Percentiles rank a stretch among this genome's conserved stretches.
These are phyloP conservation scores for Liolophura sinensis DNA, from an alignment of 1,140 invertebrate species.

Conservation along the genomic window DNA sequence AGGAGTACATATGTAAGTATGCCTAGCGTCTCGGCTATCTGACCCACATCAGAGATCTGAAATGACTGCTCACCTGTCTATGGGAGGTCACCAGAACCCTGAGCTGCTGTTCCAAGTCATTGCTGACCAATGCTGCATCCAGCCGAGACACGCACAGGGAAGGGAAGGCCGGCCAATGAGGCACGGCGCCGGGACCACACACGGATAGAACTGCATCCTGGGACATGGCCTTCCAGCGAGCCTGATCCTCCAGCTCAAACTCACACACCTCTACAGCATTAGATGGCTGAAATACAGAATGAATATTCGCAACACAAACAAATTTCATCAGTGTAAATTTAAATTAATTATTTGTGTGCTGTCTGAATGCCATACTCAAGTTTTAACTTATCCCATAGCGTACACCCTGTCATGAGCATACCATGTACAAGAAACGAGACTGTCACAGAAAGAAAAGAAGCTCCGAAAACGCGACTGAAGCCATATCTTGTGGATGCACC, in stretches of 20 bases:
- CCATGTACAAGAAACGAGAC: too few species aligned
- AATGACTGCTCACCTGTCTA: conserved; percentile 41
- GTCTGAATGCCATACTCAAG: too few species aligned
- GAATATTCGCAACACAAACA: not conserved
- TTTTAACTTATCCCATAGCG: too few species aligned
- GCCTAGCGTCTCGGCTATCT: conserved; percentile 6
- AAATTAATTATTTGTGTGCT: too few species aligned
- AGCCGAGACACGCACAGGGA: conserved; percentile 42
- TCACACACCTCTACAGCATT: conserved; percentile 51
- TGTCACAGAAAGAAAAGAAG: too few species aligned
- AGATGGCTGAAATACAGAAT: conserved; percentile 35
- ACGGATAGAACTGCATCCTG: conserved; percentile 55
- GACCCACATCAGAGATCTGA: not conserved
- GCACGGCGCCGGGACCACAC: conserved; percentile 34
- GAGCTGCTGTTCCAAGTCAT: conserved; percentile 56
- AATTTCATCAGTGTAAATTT: too few species aligned
- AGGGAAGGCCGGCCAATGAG: conserved; percentile 47
- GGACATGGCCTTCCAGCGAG: conserved; percentile 59
- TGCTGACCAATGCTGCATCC: conserved; percentile 46
- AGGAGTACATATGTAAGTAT: too few species aligned
- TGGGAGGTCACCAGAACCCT: conserved; percentile 49
- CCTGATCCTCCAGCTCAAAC: conserved; percentile 55
- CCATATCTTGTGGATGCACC: too few species aligned
- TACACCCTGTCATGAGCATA: too few species aligned
- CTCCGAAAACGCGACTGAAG: too few species aligned